phyloP scores from a whole-genome alignment of 2,113 vertebrate genomes.

The Triplophysa rosa region DNA sequence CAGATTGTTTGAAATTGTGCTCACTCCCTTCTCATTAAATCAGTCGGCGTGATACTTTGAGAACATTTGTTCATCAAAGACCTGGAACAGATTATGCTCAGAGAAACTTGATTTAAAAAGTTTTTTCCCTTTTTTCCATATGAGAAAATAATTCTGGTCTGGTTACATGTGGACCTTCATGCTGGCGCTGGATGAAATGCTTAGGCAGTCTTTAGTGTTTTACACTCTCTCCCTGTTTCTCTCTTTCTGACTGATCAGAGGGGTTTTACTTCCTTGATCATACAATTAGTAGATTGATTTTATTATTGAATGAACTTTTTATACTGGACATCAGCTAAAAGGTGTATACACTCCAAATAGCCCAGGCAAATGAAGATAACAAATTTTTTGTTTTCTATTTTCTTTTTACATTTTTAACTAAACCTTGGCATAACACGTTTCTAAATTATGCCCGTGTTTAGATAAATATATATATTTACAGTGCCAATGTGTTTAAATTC shows the following conservation, averaged over 20 bases:
- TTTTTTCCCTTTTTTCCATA: conserved; percentile 58
- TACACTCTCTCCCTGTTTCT: background rate
- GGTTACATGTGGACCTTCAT: conserved; percentile 70
- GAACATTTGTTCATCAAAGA: conserved; percentile 76
- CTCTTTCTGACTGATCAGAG: conserved; percentile 36
- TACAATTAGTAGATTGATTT: conserved; percentile 41
- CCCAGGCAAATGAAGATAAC: too few species aligned
- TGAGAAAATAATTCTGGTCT: conserved; percentile 66
- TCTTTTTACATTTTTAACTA: too few species aligned
- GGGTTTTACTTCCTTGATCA: conserved; percentile 29
- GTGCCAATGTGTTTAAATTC: too few species aligned
- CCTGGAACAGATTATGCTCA: conserved; percentile 73
- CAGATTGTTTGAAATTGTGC: conserved; percentile 73
- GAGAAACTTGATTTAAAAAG: conserved; percentile 75
- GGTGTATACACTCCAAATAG: background rate
- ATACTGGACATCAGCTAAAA: conserved; percentile 31
- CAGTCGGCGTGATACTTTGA: conserved; percentile 65
- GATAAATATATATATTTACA: too few species aligned
- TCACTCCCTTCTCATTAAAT: conserved; percentile 74
- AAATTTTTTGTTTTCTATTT: too few species aligned
- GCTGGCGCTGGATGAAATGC: conserved; percentile 55
- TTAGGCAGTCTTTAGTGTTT: conserved; percentile 42
- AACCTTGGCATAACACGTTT: too few species aligned
- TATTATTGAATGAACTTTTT: conserved; percentile 35
- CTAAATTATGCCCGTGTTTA: too few species aligned